A percentile compares a stretch with the other conserved stretches of the same genome.
These are phyloP conservation scores for Apamea epomidion DNA, from an alignment of 2,888 invertebrate genomes.

Conservation along the genomic window DNA sequence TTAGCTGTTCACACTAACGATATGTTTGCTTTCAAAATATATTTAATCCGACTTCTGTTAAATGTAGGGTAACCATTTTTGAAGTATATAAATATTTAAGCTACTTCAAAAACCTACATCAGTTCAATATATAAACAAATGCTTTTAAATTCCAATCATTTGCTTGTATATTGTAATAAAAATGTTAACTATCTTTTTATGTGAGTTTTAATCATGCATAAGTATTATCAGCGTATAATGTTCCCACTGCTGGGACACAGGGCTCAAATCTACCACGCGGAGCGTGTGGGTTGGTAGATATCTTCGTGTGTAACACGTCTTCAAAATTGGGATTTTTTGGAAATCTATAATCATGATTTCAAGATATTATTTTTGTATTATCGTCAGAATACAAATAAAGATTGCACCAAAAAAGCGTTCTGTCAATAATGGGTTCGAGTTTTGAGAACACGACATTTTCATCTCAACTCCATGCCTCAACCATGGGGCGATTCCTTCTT, in stretches of 20 bases:
- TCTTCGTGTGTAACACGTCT: too few relatives aligned
- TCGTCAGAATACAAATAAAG: background rate
- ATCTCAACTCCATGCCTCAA: too few relatives aligned
- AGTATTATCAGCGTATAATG: background rate
- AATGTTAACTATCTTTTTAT: background rate
- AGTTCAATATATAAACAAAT: too few relatives aligned
- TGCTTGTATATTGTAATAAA: background rate
- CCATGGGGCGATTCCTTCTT: background rate
- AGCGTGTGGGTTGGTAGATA: background rate
- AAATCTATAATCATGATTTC: background rate
- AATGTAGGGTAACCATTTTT: slow-evolving; percentile 39
- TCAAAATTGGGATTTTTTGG: background rate
- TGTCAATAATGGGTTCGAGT: background rate
- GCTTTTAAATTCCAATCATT: background rate
- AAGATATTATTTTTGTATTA: background rate
- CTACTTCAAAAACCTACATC: background rate
- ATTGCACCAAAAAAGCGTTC: background rate
- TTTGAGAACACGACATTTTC: background rate
- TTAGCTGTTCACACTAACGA: slow-evolving; percentile 57
- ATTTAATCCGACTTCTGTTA: slow-evolving; percentile 50
- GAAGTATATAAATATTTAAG: background rate
- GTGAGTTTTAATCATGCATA: background rate
- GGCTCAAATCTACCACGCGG: too few relatives aligned
- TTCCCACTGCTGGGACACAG: background rate
- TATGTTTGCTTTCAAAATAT: slow-evolving; percentile 59